Percentiles rank a stretch among this genome's conserved stretches.
These are phyloP conservation scores for Lysiphlebus fabarum DNA, from an alignment of 1,140 invertebrate species.

Conservation along the genomic window DNA sequence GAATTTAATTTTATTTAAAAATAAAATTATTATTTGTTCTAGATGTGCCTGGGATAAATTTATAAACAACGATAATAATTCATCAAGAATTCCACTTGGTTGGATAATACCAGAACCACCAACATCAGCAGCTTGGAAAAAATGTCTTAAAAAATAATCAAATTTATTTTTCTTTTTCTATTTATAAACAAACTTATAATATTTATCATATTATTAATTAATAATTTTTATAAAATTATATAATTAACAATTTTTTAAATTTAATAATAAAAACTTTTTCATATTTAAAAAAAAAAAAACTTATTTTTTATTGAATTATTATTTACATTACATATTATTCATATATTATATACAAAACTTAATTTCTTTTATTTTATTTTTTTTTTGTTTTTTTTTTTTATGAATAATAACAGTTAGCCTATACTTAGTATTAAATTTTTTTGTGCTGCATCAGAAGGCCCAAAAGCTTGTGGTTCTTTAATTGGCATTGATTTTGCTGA, in stretches of 20 bases:
- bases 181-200: not conserved
- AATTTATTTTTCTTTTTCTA: conserved; percentile 22
- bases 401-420: conserved; percentile 10
- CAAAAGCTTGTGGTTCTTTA: conserved; percentile 48
- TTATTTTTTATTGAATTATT: not conserved
- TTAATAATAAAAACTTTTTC: not conserved
- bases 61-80: conserved; percentile 41
- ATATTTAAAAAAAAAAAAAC: not conserved
- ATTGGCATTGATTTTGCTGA: conserved; percentile 34
- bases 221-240: not conserved
- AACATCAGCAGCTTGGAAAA: conserved; percentile 49
- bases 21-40: conserved; percentile 29
- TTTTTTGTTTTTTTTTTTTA: not conserved
- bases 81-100: conserved; percentile 55
- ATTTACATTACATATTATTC: not conserved
- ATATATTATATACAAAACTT: not conserved
- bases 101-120: conserved; percentile 56
- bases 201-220: conserved; percentile 1
- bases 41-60: conserved; percentile 60
- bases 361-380: too few relatives aligned
- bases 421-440: conserved; percentile 64
- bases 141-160: conserved; percentile 42
- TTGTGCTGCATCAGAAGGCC: conserved; percentile 60
- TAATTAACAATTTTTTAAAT: too few relatives aligned
- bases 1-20: conserved; percentile 28